Evolutionary conservation across 2,797 vertebrate genomes (phyloP).

Genomic region (Odontamblyopus lacepedii): DNA sequence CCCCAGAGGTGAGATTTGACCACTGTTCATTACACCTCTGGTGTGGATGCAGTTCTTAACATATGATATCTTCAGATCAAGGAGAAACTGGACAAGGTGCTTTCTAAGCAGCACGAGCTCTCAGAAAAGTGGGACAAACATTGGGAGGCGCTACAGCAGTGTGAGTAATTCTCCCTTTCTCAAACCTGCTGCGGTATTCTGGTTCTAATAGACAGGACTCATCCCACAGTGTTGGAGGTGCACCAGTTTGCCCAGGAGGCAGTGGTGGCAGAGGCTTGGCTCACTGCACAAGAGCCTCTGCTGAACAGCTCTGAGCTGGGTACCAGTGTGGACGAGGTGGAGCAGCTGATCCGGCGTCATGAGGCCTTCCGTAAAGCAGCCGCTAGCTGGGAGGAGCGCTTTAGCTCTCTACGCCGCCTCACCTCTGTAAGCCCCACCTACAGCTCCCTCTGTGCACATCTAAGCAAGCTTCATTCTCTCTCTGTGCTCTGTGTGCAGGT

Average conservation of each 20-base stretch:
- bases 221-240: conserved; percentile 87
- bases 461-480: neutral
- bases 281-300: conserved; percentile 90
- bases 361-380: conserved; percentile 93
- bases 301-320: conserved; percentile 89
- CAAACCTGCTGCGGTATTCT: neutral
- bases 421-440: conserved; percentile 80
- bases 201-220: neutral
- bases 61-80: conserved; percentile 81
- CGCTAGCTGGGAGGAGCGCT: conserved; percentile 91
- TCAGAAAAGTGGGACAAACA: conserved; percentile 92
- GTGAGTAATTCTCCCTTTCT: conserved; percentile 73
- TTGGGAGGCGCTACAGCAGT: conserved; percentile 92
- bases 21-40: neutral
- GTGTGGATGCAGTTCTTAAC: neutral
- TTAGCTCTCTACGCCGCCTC: conserved; percentile 91
- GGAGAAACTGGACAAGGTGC: conserved; percentile 87
- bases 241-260: conserved; percentile 98
- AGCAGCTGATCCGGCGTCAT: conserved; percentile 91
- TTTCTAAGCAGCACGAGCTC: conserved; percentile 87
- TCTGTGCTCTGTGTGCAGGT: conserved; percentile 70
- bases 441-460: neutral
- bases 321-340: conserved; percentile 92
- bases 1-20: conserved; percentile 82
- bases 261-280: conserved; percentile 93